Conservation (phyloP, 2,888 invertebrate species). For the Dolichomitus sp. region DNA sequence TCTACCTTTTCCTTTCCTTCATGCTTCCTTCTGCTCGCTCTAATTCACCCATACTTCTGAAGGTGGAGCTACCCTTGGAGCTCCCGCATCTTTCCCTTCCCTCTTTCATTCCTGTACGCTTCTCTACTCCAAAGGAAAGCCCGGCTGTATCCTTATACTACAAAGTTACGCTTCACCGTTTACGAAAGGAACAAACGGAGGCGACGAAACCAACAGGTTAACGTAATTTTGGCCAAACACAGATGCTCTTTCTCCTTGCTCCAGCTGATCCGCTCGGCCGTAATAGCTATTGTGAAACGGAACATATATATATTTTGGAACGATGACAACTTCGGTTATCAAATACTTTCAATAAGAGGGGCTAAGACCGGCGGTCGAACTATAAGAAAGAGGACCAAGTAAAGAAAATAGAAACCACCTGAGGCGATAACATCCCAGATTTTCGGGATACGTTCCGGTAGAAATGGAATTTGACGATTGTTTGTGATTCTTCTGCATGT, state of each 20-base stretch:
- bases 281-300: neutral
- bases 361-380: neutral
- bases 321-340: neutral
- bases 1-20: neutral
- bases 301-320: no score
- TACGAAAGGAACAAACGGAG: neutral
- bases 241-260: neutral
- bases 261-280: neutral
- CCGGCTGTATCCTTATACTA: slow-evolving; percentile 31
- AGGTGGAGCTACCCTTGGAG: slow-evolving; percentile 27
- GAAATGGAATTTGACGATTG: slow-evolving; percentile 46
- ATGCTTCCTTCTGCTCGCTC: neutral
- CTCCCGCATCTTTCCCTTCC: slow-evolving; percentile 46
- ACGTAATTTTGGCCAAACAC: neutral
- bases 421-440: slow-evolving; percentile 31
- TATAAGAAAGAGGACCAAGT: slow-evolving; percentile 19
- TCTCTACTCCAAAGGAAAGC: slow-evolving; percentile 55
- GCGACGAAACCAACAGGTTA: slow-evolving; percentile 46
- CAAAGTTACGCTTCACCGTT: slow-evolving; percentile 45
- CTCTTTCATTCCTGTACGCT: slow-evolving; percentile 50
- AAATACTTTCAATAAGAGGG: neutral
- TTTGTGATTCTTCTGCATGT: slow-evolving; percentile 30
- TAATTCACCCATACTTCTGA: neutral
- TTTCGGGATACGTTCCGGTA: slow-evolving; percentile 1
- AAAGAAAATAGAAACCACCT: slow-evolving; percentile 25